Conservation (phyloP, 2,113 vertebrate genomes). For the Picathartes gymnocephalus region DNA sequence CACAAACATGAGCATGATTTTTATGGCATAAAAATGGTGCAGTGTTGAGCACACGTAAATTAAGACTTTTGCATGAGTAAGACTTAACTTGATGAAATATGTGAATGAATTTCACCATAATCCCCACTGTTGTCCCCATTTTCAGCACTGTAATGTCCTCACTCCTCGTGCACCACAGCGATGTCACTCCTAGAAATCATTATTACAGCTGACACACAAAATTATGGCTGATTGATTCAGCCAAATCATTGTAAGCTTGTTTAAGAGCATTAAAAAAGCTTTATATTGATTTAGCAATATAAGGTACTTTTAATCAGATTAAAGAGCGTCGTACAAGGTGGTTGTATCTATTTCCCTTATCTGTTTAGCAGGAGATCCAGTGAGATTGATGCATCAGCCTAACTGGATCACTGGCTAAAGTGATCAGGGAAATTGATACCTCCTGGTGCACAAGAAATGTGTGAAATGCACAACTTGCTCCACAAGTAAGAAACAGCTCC, state of each 20-base stretch:
- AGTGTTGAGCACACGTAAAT: background rate
- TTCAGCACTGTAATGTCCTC: background rate
- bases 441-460: background rate
- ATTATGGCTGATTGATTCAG: conserved; percentile 11
- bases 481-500: background rate
- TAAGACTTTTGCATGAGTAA: background rate
- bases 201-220: background rate
- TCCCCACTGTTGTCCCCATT: background rate
- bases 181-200: background rate
- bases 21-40: background rate
- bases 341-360: background rate
- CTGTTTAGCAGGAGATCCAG: background rate
- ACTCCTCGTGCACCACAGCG: background rate
- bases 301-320: conserved; percentile 35
- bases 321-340: conserved; percentile 2
- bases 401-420: background rate
- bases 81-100: background rate
- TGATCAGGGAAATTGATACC: background rate
- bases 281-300: conserved; percentile 46
- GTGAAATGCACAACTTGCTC: background rate
- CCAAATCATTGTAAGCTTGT: conserved; percentile 36
- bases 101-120: background rate
- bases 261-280: conserved; percentile 51
- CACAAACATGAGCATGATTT: background rate
- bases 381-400: background rate